phyloP scores from a whole-genome alignment of 2,888 invertebrate species.

The Eilema sororculum region DNA sequence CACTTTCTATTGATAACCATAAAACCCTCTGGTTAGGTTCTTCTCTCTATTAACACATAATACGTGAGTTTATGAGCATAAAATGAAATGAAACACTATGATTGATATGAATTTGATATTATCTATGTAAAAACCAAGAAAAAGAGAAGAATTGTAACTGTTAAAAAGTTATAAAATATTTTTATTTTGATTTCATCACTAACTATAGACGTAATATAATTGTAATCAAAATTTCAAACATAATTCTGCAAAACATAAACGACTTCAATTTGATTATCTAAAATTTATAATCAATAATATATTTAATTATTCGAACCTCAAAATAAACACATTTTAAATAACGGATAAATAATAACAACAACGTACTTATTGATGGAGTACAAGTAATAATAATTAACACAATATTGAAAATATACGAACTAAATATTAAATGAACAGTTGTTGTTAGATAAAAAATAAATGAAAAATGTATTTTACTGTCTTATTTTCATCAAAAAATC shows the following conservation, averaged over 20 bases:
- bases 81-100: not conserved
- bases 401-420: not conserved
- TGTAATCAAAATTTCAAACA: not conserved
- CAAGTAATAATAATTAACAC: not conserved
- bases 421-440: not conserved
- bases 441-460: not conserved
- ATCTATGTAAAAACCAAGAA: not conserved
- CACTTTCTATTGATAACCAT: not conserved
- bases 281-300: too few relatives aligned
- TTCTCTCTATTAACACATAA: not conserved
- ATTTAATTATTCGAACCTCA: not conserved
- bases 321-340: not conserved
- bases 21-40: not conserved
- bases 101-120: not conserved
- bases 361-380: not conserved
- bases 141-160: not conserved
- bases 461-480: not conserved
- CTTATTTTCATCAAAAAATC: not conserved
- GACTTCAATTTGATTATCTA: not conserved
- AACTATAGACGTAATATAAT: not conserved
- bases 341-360: not conserved
- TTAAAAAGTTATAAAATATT: too few relatives aligned
- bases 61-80: conserved; percentile 6
- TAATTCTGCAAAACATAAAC: not conserved
- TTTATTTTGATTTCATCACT: too few relatives aligned